These are phyloP conservation scores for Hippolais icterina DNA, from an alignment of 2,113 vertebrate species.

Conservation along the genomic window DNA sequence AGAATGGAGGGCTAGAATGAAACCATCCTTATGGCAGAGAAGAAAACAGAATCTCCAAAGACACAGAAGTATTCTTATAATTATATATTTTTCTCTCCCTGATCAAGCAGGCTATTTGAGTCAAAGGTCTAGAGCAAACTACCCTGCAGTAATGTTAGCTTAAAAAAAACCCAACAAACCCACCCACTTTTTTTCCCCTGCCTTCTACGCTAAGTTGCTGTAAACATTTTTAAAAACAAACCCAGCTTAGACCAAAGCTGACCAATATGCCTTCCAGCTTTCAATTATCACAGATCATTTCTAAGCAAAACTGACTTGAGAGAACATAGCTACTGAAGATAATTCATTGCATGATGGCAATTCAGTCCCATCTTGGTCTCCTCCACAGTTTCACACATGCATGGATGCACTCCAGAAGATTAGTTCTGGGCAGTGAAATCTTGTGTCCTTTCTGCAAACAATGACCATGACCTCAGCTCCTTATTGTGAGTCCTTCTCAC, in stretches of 20 bases:
- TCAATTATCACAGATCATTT: neutral
- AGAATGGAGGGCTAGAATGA: neutral
- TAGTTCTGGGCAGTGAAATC: slow-evolving; percentile 47
- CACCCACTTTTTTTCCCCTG: neutral
- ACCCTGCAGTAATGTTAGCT: neutral
- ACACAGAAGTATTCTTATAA: neutral
- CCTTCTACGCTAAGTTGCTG: neutral
- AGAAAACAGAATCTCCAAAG: neutral
- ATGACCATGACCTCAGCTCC: neutral
- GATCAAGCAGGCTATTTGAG: neutral
- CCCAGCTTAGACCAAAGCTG: neutral
- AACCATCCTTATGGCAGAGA: neutral
- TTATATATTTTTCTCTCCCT: neutral
- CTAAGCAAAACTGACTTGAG: neutral
- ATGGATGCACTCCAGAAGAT: slow-evolving; percentile 33
- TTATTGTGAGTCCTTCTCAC: slow-evolving; percentile 23
- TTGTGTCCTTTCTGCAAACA: neutral
- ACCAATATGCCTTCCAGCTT: neutral
- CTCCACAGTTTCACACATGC: slow-evolving; percentile 39
- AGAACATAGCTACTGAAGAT: neutral
- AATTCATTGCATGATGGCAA: neutral
- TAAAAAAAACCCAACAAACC: neutral
- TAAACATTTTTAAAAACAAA: neutral
- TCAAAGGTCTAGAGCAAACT: neutral
- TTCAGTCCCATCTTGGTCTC: slow-evolving; percentile 33